These are phyloP conservation scores for Caenorhabditis doughertyi DNA, from an alignment of 2,888 invertebrate genomes.

Conservation along the genomic window DNA sequence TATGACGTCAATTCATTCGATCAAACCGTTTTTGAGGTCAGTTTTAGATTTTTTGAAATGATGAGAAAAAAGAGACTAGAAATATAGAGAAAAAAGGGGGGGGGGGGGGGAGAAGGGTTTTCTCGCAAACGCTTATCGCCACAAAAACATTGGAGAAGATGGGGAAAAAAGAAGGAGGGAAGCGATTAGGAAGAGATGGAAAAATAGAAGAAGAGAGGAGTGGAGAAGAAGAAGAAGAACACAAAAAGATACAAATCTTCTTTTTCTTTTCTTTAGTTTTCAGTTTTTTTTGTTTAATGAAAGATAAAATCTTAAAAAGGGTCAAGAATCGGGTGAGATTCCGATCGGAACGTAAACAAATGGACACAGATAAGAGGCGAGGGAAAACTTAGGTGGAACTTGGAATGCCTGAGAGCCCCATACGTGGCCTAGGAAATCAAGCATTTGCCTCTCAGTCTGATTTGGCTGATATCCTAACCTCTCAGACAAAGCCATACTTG, in stretches of 20 bases:
- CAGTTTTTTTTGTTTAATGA: neutral
- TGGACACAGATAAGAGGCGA: too few species aligned
- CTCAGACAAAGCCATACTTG: too few species aligned
- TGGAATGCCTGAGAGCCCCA: too few species aligned
- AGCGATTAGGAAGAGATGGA: neutral
- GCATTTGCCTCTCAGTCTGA: too few species aligned
- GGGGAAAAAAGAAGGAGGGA: neutral
- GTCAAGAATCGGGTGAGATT: neutral
- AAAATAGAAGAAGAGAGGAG: neutral
- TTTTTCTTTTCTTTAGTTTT: neutral
- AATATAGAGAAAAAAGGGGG: neutral
- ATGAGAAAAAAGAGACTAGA: neutral
- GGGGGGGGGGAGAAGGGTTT: neutral
- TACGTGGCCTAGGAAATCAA: too few species aligned
- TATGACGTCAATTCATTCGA: neutral
- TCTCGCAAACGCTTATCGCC: too few species aligned
- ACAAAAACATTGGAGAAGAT: neutral
- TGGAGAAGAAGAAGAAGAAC: neutral
- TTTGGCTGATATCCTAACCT: too few species aligned
- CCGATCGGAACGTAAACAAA: neutral
- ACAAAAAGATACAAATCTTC: constrained; percentile 27
- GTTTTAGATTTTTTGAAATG: neutral
- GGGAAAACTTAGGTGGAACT: too few species aligned
- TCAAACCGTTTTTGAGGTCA: neutral
- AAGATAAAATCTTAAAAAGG: neutral